Conservation (phyloP, 2,888 invertebrate species). For the Xestobium rufovillosum region DNA sequence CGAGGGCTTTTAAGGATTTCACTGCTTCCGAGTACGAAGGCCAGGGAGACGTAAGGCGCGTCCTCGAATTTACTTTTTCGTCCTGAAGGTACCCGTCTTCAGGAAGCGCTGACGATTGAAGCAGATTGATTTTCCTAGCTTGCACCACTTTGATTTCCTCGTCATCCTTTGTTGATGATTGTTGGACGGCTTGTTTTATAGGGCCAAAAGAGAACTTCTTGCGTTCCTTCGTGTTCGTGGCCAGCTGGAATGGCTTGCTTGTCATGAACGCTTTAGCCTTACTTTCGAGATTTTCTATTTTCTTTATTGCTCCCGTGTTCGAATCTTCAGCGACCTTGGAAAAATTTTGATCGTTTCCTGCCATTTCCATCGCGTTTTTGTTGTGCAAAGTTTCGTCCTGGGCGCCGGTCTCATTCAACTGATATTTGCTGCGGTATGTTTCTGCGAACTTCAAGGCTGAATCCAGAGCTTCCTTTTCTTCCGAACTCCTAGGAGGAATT, state of each 20-base stretch:
- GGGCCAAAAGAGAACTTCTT: too few species aligned
- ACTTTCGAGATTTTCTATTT: not conserved
- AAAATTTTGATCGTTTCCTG: not conserved
- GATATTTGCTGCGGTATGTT: not conserved
- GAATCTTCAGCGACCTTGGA: not conserved
- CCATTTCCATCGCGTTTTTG: not conserved
- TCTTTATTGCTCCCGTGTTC: not conserved
- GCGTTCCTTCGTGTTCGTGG: not conserved
- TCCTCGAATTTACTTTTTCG: not conserved
- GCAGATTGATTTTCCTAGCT: not conserved
- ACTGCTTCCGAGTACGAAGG: constrained; percentile 1
- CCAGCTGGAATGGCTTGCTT: not conserved
- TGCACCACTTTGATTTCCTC: not conserved
- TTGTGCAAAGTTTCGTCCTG: too few species aligned
- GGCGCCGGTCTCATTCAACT: not conserved
- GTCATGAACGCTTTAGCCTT: not conserved
- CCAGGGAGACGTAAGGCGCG: not conserved
- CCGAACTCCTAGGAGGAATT: not conserved
- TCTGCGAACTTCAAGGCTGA: not conserved
- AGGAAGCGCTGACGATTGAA: constrained; percentile 1
- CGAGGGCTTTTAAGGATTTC: too few species aligned
- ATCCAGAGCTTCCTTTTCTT: not conserved
- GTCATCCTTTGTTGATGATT: not conserved
- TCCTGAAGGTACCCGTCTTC: not conserved
- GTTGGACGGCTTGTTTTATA: too few species aligned